These are phyloP conservation scores for Pocillopora damicornis DNA, from an alignment of 64 coral and sea anemone genomes.

Conservation along the genomic window DNA sequence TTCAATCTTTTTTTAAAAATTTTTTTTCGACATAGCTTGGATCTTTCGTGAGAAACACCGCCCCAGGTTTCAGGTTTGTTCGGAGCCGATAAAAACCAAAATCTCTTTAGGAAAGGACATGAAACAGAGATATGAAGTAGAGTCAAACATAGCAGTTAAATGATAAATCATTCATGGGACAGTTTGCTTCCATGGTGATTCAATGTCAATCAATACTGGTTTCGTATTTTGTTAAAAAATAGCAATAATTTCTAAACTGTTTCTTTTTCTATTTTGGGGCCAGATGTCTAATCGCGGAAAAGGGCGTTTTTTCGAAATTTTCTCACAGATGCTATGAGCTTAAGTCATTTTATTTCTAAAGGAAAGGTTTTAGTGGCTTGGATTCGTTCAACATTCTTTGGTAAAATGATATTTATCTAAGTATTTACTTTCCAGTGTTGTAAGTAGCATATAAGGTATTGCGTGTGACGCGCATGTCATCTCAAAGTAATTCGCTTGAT, in stretches of 20 bases:
- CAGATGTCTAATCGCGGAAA: neutral
- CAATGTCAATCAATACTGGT: neutral
- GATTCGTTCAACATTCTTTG: neutral
- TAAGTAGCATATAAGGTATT: neutral
- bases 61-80: neutral
- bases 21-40: neutral
- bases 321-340: neutral
- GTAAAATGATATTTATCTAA: neutral
- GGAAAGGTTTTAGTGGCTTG: neutral
- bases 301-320: neutral
- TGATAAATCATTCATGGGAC: conserved; percentile 34
- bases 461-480: neutral
- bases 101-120: neutral
- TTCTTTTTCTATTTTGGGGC: neutral
- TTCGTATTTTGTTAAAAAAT: neutral
- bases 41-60: neutral
- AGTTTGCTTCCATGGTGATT: neutral
- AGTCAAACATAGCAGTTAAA: conserved; percentile 26
- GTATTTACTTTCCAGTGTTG: neutral
- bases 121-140: conserved; percentile 7
- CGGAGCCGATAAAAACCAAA: neutral
- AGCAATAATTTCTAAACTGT: neutral
- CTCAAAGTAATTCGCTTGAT: conserved; percentile 1
- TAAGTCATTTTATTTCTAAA: neutral
- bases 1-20: neutral